Base-by-base conservation (phyloP, 1,140 invertebrate species). In the Zaprionus gabonicus region DNA sequence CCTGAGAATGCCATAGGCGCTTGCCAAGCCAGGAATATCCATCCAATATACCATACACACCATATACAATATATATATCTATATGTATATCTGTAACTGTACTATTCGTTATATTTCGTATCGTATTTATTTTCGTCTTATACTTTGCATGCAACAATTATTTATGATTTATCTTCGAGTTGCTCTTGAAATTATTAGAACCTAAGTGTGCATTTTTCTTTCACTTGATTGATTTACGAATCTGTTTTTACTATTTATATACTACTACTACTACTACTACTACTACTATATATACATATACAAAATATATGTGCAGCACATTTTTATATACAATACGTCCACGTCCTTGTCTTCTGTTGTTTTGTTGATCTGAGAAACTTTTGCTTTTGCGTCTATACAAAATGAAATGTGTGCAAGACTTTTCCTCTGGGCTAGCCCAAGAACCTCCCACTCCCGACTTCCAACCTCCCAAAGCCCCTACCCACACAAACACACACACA, bases 321-420 rank as follows among this genome's bases (percentile, higher is more conserved):
- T 81, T 78, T 67, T 77, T 82, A 79, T 71, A 75, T 78, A 80
- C 71, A 75, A 74, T 71, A 73, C 62, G 20, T 71, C 71, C 76
- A 68, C 23, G 56, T 75, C 59, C 73, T 38, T n/a, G 75, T 84
- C 76, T 78, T 88, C 77, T 88, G 78, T 84, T 84, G 66, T 81
- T 88, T 90, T 84, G 84, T 90, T 88, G 81, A 81, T 46, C 78
- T 81, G 51, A 77, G 71, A 85, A 82, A 81, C 80, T 82, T 86
- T 87, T 78, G 84, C 80, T 78, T 73, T 57, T 53, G 71, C 62
- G 67, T 20, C 76, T 82, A 91, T 91, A 87, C 82, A 84, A 91
- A 86, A 91, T 87, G 80, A 86, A 91, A 91, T 87, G 60, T 91
- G 82, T 80, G 77, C 74, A 81, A 82, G 41, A 56, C 46, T 28